Percentiles rank a stretch among this genome's conserved stretches.
phyloP scores from a whole-genome alignment of 2,888 invertebrate genomes.

The Aleiodes leptofemur region DNA sequence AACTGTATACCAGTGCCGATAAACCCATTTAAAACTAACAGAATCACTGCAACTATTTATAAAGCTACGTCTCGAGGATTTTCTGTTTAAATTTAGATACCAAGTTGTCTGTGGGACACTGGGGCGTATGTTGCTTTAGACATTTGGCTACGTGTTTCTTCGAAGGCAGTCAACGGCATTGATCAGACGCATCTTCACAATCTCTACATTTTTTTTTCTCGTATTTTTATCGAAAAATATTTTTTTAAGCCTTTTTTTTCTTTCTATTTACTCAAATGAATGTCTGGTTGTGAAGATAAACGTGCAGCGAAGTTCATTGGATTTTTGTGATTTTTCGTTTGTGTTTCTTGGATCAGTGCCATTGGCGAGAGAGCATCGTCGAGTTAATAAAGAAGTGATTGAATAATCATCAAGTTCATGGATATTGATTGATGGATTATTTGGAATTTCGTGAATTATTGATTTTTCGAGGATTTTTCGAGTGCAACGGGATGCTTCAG shows the following conservation, averaged over 20 bases:
- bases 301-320: not conserved
- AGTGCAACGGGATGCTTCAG: not conserved
- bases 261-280: not conserved
- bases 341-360: not conserved
- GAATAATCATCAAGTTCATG: not conserved
- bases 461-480: too few relatives aligned
- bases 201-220: constrained; percentile 41
- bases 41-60: constrained; percentile 66
- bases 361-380: not conserved
- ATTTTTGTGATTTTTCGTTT: not conserved
- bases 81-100: constrained; percentile 70
- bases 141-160: constrained; percentile 38
- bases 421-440: not conserved
- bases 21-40: constrained; percentile 43
- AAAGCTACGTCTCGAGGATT: constrained; percentile 65
- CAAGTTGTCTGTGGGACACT: constrained; percentile 52
- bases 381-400: constrained; percentile 3
- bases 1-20: constrained; percentile 17
- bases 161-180: constrained; percentile 49
- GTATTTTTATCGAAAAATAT: constrained; percentile 4
- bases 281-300: not conserved
- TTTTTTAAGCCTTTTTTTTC: not conserved
- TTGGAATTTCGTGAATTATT: not conserved
- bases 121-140: constrained; percentile 38
- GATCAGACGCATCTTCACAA: constrained; percentile 61